Evolutionary conservation across 2,888 invertebrate genomes (phyloP).

Genomic region (Xestia rhomboidea): DNA sequence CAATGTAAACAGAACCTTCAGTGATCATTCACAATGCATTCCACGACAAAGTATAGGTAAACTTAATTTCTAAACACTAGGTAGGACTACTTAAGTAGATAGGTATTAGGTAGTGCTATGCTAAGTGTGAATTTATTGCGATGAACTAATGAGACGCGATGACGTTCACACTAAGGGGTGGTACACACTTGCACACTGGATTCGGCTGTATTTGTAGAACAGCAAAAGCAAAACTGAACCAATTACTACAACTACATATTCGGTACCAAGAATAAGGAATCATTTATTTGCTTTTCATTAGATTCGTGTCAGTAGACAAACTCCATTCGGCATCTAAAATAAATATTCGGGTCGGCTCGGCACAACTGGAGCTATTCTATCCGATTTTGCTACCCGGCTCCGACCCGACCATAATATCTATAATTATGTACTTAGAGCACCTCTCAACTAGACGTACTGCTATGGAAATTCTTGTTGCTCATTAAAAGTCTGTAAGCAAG

Average conservation of each 20-base stretch:
- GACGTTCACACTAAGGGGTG: not conserved
- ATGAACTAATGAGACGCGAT: not conserved
- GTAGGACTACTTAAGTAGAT: not conserved
- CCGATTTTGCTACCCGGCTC: not conserved
- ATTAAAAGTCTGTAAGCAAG: constrained; percentile 28
- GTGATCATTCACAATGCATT: not conserved
- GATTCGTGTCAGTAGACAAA: not conserved
- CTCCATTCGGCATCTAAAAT: not conserved
- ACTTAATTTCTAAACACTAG: not conserved
- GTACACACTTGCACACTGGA: not conserved
- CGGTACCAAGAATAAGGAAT: not conserved
- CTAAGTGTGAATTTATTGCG: not conserved
- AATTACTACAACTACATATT: not conserved
- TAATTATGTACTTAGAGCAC: no score
- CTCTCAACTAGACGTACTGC: not conserved
- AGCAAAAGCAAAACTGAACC: not conserved
- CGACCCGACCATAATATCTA: not conserved
- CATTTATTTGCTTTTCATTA: not conserved
- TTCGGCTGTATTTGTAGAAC: not conserved
- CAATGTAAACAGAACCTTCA: no score
- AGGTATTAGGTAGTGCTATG: not conserved
- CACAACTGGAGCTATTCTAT: not conserved
- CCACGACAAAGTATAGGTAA: not conserved
- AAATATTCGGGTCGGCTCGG: not conserved
- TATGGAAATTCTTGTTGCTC: constrained; percentile 11